These are phyloP conservation scores for Bradypus variegatus DNA, from an alignment of 2,797 vertebrate genomes.

Conservation along the genomic window DNA sequence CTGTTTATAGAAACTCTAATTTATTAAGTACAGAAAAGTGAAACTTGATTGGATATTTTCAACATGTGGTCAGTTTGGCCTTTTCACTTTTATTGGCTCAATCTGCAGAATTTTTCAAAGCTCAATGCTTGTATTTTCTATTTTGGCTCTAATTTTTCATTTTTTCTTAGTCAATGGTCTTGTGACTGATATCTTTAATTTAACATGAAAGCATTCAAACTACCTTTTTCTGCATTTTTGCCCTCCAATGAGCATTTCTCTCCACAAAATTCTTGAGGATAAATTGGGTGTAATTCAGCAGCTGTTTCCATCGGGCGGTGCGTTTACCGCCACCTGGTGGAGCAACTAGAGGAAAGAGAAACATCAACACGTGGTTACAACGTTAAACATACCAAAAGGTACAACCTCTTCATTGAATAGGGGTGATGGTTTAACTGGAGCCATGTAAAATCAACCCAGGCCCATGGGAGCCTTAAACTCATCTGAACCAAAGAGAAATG, in stretches of 20 bases:
- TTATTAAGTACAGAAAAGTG: neutral
- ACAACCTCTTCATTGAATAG: neutral
- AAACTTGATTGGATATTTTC: neutral
- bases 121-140: constrained; percentile 17
- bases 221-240: neutral
- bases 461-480: neutral
- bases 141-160: constrained; percentile 23
- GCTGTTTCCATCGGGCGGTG: constrained; percentile 13
- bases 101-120: constrained; percentile 5
- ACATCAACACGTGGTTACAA: neutral
- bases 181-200: constrained; percentile 9
- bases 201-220: constrained; percentile 11
- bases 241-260: constrained; percentile 14
- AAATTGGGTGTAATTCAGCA: constrained; percentile 31
- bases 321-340: constrained; percentile 67
- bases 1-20: neutral
- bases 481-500: neutral
- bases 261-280: constrained; percentile 1
- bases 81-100: constrained; percentile 43
- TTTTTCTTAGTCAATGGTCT: constrained; percentile 22
- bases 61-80: neutral
- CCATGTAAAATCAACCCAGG: neutral
- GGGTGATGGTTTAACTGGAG: neutral
- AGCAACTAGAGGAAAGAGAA: neutral
- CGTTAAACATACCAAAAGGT: neutral